phyloP scores from a whole-genome alignment of 2,888 invertebrate genomes.

The Willowsia nigromaculata region DNA sequence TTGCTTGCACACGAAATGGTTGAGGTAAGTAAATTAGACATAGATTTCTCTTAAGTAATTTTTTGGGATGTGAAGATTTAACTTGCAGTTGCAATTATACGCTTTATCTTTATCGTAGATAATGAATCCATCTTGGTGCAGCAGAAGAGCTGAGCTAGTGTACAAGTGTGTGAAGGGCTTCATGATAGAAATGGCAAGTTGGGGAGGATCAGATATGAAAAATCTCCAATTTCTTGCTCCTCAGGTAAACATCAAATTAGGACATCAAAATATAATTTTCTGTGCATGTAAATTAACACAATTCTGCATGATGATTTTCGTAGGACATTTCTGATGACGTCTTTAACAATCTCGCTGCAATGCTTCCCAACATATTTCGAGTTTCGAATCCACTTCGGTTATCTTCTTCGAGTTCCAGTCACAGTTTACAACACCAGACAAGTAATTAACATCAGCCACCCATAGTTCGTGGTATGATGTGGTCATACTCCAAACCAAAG shows the following conservation, averaged over 20 bases:
- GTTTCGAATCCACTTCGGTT: constrained; percentile 95
- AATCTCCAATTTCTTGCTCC: constrained; percentile 93
- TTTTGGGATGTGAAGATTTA: too few relatives aligned
- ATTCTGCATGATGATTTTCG: background rate
- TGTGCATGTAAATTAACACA: background rate
- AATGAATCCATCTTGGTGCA: constrained; percentile 98
- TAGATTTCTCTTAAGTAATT: too few relatives aligned
- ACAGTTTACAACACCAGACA: constrained; percentile 77
- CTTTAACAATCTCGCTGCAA: constrained; percentile 89
- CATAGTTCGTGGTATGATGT: background rate
- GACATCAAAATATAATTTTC: background rate
- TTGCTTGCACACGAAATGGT: constrained; percentile 95
- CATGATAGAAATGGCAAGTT: constrained; percentile 98
- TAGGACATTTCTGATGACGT: constrained; percentile 90
- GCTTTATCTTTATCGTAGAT: constrained; percentile 82
- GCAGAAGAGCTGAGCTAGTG: constrained; percentile 96
- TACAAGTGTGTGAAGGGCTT: constrained; percentile 99
- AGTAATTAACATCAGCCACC: constrained; percentile 71
- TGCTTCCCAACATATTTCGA: constrained; percentile 95
- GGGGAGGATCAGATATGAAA: constrained; percentile 93
- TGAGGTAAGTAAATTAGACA: constrained; percentile 86
- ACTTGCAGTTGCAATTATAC: constrained; percentile 7
- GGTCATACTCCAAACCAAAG: background rate
- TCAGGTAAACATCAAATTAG: constrained; percentile 82
- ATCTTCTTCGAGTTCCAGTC: constrained; percentile 80